Conservation (phyloP, 2,888 invertebrate genomes). For the Leptarthrus brevirostris region DNA sequence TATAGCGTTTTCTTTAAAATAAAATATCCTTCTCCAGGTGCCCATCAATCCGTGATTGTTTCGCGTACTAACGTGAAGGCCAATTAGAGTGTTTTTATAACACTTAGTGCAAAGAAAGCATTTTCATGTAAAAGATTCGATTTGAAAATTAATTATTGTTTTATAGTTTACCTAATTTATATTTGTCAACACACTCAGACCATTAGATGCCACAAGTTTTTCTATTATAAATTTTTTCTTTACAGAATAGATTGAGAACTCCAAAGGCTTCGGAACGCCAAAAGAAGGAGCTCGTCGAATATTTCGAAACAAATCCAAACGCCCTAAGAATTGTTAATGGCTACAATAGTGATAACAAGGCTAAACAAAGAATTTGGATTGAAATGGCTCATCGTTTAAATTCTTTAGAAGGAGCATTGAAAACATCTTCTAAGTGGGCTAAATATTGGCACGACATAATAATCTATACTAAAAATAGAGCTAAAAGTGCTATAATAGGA, state of each 20-base stretch:
- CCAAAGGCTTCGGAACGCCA: conserved; percentile 51
- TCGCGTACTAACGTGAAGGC: too few relatives aligned
- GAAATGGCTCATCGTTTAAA: conserved; percentile 52
- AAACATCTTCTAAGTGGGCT: conserved; percentile 52
- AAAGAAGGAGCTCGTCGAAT: conserved; percentile 49
- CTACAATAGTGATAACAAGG: conserved; percentile 11
- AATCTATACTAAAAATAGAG: conserved; percentile 51
- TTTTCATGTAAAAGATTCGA: too few relatives aligned
- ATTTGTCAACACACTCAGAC: too few relatives aligned
- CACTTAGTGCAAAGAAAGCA: too few relatives aligned
- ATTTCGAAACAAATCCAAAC: conserved; percentile 51
- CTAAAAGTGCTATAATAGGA: conserved; percentile 37
- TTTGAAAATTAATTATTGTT: too few relatives aligned
- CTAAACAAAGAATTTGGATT: conserved; percentile 52
- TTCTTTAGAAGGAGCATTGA: conserved; percentile 49
- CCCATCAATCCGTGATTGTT: too few relatives aligned
- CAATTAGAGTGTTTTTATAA: too few relatives aligned
- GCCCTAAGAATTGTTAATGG: conserved; percentile 49
- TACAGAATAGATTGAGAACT: conserved; percentile 31
- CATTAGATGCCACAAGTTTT: too few relatives aligned
- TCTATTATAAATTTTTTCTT: neutral
- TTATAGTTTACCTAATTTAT: too few relatives aligned
- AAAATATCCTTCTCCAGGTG: too few relatives aligned
- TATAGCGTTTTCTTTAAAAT: too few relatives aligned
- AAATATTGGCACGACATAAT: conserved; percentile 53